Percentiles rank a stretch among this genome's conserved stretches.
phyloP scores from a whole-genome alignment of 2,797 vertebrate genomes.

The Astyanax mexicanus region DNA sequence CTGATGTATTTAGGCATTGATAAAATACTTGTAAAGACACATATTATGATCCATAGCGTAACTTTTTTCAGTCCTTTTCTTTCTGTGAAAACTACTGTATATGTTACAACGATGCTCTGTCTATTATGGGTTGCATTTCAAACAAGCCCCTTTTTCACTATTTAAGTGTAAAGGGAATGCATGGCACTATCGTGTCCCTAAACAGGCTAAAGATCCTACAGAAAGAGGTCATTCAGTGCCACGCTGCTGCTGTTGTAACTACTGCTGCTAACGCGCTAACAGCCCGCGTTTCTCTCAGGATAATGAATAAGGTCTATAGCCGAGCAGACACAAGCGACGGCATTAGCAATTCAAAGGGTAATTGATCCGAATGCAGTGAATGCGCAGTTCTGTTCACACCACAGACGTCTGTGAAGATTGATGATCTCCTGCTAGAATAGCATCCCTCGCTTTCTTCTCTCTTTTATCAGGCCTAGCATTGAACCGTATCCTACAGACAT shows the following conservation, averaged over 20 bases:
- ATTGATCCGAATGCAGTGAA: slow-evolving; percentile 47
- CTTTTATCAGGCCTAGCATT: not conserved
- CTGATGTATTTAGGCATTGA: too few species aligned
- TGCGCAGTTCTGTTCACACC: slow-evolving; percentile 37
- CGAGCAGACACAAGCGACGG: slow-evolving; percentile 20
- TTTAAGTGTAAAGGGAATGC: not conserved
- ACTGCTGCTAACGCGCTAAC: too few species aligned
- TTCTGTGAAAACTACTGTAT: not conserved
- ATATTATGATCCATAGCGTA: too few species aligned
- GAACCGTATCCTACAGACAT: slow-evolving; percentile 13
- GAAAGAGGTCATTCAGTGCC: slow-evolving; percentile 27
- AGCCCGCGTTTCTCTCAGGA: slow-evolving; percentile 16
- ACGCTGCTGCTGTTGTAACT: slow-evolving; percentile 17
- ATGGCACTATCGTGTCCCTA: not conserved
- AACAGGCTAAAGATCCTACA: slow-evolving; percentile 30
- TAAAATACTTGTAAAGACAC: too few species aligned
- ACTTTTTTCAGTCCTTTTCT: not conserved
- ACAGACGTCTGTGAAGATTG: slow-evolving; percentile 20
- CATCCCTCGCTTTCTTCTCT: slow-evolving; percentile 14
- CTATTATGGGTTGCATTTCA: not conserved
- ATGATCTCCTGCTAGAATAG: slow-evolving; percentile 25
- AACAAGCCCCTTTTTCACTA: not conserved
- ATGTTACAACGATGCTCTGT: not conserved
- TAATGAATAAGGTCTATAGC: slow-evolving; percentile 42
- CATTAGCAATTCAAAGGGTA: slow-evolving; percentile 57